These are phyloP conservation scores for Pteropus rufus DNA, from an alignment of 2,797 vertebrate species.

Conservation along the genomic window DNA sequence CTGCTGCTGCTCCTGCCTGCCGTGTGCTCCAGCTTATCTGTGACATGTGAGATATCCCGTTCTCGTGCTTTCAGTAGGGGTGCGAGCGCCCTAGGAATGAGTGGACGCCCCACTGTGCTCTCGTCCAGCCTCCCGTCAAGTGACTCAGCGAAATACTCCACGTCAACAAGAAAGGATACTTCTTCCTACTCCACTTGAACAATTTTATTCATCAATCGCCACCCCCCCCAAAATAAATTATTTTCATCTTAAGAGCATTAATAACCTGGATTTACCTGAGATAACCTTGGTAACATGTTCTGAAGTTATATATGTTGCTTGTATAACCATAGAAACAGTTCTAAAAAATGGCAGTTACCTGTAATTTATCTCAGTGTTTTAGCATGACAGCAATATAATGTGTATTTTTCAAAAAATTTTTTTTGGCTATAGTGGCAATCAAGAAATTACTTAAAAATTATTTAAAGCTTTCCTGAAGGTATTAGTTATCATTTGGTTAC, in stretches of 20 bases:
- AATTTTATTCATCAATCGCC: conserved; percentile 56
- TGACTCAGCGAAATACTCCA: rapidly evolving
- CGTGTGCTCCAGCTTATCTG: background rate
- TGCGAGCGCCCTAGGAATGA: background rate
- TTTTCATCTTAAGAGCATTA: conserved; percentile 75
- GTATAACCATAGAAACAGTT: conserved; percentile 77
- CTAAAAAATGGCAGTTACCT: conserved; percentile 75
- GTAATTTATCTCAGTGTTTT: conserved; percentile 76
- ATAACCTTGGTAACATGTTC: conserved; percentile 80
- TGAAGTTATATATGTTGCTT: conserved; percentile 74
- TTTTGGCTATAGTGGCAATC: conserved; percentile 68
- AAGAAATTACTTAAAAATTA: conserved; percentile 72
- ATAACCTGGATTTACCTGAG: conserved; percentile 76
- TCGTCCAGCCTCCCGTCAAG: rapidly evolving
- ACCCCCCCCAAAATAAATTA: conserved; percentile 43
- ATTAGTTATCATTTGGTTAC: conserved; percentile 62
- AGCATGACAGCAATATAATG: conserved; percentile 57
- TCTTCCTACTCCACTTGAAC: background rate
- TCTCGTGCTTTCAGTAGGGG: rapidly evolving
- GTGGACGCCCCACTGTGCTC: rapidly evolving
- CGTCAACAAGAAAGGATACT: background rate
- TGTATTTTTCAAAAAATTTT: conserved; percentile 59
- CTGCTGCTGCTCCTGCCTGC: background rate
- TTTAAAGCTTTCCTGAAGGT: conserved; percentile 67
- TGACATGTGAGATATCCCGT: rapidly evolving